Evolutionary conservation across 1,140 invertebrate genomes (phyloP).

Genomic region (Lordiphosa mommai): DNA sequence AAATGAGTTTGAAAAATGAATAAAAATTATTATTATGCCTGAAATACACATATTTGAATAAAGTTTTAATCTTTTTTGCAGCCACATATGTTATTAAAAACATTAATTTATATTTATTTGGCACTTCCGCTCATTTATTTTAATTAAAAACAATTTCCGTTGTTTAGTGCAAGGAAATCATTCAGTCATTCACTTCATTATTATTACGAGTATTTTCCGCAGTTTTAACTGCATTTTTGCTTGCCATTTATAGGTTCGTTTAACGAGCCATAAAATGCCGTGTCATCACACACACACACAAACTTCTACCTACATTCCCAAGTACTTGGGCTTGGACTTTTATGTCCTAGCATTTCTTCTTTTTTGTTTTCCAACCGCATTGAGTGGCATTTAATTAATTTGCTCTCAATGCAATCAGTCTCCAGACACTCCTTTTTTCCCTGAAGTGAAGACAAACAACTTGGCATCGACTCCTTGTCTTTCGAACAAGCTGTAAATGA

Average conservation of each 20-base stretch:
- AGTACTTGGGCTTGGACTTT: background rate
- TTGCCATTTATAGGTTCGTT: background rate
- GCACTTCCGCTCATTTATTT: conserved; percentile 41
- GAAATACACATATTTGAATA: no score
- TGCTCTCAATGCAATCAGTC: conserved; percentile 35
- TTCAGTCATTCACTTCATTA: conserved; percentile 53
- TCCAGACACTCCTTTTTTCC: conserved; percentile 1
- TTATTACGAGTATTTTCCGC: conserved; percentile 45
- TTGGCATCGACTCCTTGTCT: no score
- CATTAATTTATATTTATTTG: conserved; percentile 1
- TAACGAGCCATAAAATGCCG: conserved; percentile 41
- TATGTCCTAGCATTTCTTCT: conserved; percentile 4
- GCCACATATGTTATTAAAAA: no score
- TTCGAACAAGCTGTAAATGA: conserved; percentile 30
- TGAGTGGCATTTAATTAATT: conserved; percentile 76
- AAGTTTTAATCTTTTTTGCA: no score
- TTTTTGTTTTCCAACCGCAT: conserved; percentile 2
- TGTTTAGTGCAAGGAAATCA: conserved; percentile 41
- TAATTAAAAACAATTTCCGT: conserved; percentile 66
- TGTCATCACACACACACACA: conserved; percentile 21
- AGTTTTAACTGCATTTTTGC: conserved; percentile 24
- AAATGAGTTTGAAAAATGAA: conserved; percentile 6
- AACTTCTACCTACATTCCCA: background rate
- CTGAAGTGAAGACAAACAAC: no score
- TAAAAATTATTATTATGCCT: background rate